Evolutionary conservation across 1,140 invertebrate species (phyloP), one percentile per base, ranked within the genome.

Genomic region (Drosophila bocqueti): DNA sequence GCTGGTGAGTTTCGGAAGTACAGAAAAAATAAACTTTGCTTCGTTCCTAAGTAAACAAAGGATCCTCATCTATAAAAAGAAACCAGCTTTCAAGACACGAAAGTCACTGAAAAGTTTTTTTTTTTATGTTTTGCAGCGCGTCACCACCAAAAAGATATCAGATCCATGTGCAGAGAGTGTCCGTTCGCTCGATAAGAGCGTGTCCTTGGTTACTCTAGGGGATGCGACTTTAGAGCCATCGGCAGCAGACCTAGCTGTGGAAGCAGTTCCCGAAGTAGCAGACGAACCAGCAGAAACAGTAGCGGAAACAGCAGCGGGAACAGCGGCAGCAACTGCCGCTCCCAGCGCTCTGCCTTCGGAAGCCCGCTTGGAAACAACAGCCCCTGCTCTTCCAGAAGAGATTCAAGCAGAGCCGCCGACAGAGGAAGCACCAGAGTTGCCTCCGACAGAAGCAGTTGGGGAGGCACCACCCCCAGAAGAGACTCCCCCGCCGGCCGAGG

Each of bases 131-230:
- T 45, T 16, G 13, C 49, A 85, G 83, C 75, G 55, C 10, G 55
- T 40, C 10, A 16, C 34, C 9, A 54, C 71, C 4, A 79, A 82
- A 36, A 55, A 66, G 8, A 21, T 78, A 2, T 43, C 16, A 16
- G 84, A 89, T 65, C 84, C 83, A 2, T 86, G 83, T 43, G 60
- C 34, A 11, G 80, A 80, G 0, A 29, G 29, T 3, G 46, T 45
- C 1, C 65, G 69, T n/a, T 0, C 11, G 2, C 13, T 59, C 18
- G 11, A 60, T 10, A 38, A 29, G 3, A 65, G 16, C 29, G 15
- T 9, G 16, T 49, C 29, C 4, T 52, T 29, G 10, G 6, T 13
- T 52, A n/a, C 26, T 7, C 2, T 6, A 6, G 49, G 5, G 7
- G 24, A 47, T 24, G 46, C 24, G n/a, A 16, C 11, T 15, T 7